Evolutionary conservation across 2,797 vertebrate species (phyloP).

Genomic region (Trachurus trachurus): DNA sequence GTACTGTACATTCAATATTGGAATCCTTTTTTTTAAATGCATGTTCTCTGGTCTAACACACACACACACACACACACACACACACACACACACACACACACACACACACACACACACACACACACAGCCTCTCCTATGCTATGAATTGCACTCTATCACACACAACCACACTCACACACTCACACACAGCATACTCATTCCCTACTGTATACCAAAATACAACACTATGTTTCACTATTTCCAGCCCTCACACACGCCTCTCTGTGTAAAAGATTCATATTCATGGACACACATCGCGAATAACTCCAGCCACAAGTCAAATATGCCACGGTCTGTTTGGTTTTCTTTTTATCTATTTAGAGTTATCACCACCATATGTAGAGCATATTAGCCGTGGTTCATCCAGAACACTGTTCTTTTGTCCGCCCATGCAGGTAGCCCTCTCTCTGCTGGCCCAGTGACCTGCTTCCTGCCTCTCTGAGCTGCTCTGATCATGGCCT

Average conservation of each 20-base stretch:
- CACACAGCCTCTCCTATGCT: conserved; percentile 33
- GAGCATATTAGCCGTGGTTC: conserved; percentile 17
- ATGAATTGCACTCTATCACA: conserved; percentile 46
- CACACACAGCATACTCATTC: conserved; percentile 32
- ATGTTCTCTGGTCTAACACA: conserved; percentile 17
- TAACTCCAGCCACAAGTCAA: conserved; percentile 51
- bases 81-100: conserved; percentile 34
- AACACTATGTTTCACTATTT: conserved; percentile 36
- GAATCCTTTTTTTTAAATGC: conserved; percentile 19
- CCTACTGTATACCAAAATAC: conserved; percentile 36
- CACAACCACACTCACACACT: conserved; percentile 30
- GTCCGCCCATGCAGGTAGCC: conserved; percentile 51
- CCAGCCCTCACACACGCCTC: conserved; percentile 29
- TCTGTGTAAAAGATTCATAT: conserved; percentile 55
- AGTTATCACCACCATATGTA: conserved; percentile 46
- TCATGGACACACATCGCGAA: conserved; percentile 40
- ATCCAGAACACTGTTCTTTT: conserved; percentile 68
- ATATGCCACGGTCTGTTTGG: conserved; percentile 41
- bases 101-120: conserved; percentile 25
- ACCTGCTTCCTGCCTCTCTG: conserved; percentile 66
- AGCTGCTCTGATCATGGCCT: conserved; percentile 37
- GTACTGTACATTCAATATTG: conserved; percentile 40
- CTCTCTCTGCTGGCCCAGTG: conserved; percentile 70
- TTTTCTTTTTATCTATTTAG: conserved; percentile 66
- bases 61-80: conserved; percentile 37